Percentiles rank a stretch among this genome's conserved stretches.
phyloP scores from a whole-genome alignment of 2,113 vertebrate genomes.

The Aldabrachelys gigantea region DNA sequence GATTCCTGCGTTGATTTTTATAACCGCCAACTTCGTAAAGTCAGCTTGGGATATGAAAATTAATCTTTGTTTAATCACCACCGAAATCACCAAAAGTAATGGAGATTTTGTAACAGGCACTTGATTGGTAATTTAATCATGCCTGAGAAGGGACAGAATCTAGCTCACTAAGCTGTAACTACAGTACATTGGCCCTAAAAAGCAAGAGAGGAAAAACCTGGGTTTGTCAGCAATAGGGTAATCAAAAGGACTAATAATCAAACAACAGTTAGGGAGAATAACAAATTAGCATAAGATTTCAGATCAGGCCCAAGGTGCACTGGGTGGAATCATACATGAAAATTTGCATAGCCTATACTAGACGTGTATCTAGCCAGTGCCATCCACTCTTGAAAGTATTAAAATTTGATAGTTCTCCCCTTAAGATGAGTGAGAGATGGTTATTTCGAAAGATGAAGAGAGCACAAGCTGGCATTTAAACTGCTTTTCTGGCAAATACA shows the following conservation, averaged over 20 bases:
- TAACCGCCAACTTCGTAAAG: neutral
- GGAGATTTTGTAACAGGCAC: neutral
- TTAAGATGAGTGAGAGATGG: conserved; percentile 36
- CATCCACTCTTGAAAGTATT: neutral
- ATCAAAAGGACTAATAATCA: neutral
- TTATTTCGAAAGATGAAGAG: conserved; percentile 34
- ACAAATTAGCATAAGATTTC: neutral
- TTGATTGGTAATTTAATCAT: neutral
- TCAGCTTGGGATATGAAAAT: conserved; percentile 2
- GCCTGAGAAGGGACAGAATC: neutral
- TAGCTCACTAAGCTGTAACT: neutral
- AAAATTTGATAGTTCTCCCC: conserved; percentile 30
- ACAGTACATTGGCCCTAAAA: neutral
- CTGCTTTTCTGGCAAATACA: conserved; percentile 44
- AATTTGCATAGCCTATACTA: neutral
- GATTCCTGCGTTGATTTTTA: neutral
- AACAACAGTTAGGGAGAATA: fast-evolving
- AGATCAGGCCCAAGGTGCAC: neutral
- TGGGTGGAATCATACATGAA: neutral
- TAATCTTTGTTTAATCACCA: neutral
- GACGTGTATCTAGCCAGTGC: neutral
- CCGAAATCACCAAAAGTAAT: neutral
- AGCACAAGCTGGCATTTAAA: conserved; percentile 44
- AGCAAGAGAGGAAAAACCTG: neutral
- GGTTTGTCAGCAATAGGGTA: fast-evolving